Conservation (phyloP, 2,888 invertebrate species). For the Lamellibrachia satsuma region DNA sequence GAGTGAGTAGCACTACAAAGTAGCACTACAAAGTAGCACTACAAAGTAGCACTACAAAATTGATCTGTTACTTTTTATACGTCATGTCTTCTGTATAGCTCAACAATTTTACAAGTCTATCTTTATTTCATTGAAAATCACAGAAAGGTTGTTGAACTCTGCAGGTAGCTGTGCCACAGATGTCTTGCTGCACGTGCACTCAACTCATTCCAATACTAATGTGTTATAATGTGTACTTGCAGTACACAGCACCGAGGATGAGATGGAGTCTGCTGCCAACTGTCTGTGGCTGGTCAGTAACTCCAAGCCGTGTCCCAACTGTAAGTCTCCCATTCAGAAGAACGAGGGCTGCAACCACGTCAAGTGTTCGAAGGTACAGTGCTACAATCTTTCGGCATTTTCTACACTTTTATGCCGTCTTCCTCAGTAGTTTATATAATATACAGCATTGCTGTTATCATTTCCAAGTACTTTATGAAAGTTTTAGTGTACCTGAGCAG, state of each 20-base stretch:
- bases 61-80: too few relatives aligned
- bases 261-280: constrained; percentile 67
- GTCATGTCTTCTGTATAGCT: too few relatives aligned
- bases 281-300: constrained; percentile 77
- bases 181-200: neutral
- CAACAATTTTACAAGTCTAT: neutral
- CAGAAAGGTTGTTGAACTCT: neutral
- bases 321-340: constrained; percentile 77
- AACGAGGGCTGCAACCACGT: constrained; percentile 79
- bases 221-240: constrained; percentile 25
- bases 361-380: constrained; percentile 75
- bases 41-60: too few relatives aligned
- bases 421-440: too few relatives aligned
- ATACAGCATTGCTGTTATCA: too few relatives aligned
- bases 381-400: neutral
- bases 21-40: too few relatives aligned
- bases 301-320: constrained; percentile 77
- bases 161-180: neutral
- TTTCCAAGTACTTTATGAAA: too few relatives aligned
- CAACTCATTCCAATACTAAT: neutral
- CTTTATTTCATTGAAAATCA: neutral
- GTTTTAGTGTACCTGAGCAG: too few relatives aligned
- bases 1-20: too few relatives aligned
- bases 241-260: constrained; percentile 63
- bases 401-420: neutral